Conservation (phyloP, 2,113 vertebrate genomes). For the Lagopus leucura region DNA sequence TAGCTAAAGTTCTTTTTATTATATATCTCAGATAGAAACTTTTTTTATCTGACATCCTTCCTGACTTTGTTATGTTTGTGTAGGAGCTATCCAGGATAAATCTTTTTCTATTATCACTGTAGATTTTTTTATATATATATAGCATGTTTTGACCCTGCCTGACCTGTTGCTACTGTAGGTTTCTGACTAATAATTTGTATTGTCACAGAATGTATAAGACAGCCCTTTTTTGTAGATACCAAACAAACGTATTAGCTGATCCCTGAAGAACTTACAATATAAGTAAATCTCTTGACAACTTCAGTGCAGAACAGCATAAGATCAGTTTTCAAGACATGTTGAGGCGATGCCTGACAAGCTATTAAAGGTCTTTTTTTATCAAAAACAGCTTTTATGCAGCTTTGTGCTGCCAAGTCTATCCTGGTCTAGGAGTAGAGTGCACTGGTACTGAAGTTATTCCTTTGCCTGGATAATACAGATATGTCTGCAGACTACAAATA, state of each 20-base stretch:
- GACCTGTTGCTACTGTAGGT: not conserved
- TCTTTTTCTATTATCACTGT: not conserved
- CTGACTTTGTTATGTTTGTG: not conserved
- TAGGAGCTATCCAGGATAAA: not conserved
- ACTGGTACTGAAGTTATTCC: not conserved
- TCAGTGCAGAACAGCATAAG: not conserved
- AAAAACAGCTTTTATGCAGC: not conserved
- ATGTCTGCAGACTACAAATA: not conserved
- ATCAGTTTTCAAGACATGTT: not conserved
- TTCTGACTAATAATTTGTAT: not conserved
- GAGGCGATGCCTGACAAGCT: not conserved
- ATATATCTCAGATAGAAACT: not conserved
- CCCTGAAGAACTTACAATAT: not conserved
- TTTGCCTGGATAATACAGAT: not conserved
- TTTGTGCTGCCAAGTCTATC: not conserved
- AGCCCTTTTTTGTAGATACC: not conserved
- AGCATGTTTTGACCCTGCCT: not conserved
- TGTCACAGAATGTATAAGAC: not conserved
- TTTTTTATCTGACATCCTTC: not conserved
- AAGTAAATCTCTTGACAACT: not conserved
- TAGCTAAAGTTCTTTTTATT: not conserved
- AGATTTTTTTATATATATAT: not conserved
- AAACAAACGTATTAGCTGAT: not conserved
- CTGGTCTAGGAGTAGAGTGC: not conserved
- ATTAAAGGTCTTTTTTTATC: not conserved